A percentile compares a stretch with the other conserved stretches of the same genome.
phyloP scores from a whole-genome alignment of 2,113 vertebrate species.

The Myiozetetes cayanensis region DNA sequence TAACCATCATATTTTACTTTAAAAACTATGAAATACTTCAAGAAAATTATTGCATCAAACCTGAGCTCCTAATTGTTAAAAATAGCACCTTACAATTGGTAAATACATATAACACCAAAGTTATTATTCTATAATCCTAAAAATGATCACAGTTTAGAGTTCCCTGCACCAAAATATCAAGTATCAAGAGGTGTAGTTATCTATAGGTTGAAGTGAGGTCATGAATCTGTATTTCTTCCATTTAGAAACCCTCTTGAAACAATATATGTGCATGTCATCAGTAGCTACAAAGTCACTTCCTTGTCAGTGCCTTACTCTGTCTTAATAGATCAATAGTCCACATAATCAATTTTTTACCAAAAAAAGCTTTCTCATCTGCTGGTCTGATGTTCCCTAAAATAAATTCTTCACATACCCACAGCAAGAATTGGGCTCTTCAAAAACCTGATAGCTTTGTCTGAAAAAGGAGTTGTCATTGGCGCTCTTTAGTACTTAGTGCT shows the following conservation, averaged over 20 bases:
- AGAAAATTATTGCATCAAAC: neutral
- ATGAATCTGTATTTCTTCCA: neutral
- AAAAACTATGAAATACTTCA: neutral
- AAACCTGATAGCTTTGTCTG: neutral
- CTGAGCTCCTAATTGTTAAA: neutral
- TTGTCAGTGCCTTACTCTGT: neutral
- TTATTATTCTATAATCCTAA: neutral
- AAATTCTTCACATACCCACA: neutral
- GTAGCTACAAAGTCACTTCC: neutral
- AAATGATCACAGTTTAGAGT: neutral
- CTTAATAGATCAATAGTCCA: neutral
- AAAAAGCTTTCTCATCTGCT: neutral
- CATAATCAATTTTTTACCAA: accelerated
- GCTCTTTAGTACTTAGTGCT: neutral
- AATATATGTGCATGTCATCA: neutral
- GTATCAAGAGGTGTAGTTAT: neutral
- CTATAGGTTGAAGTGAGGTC: neutral
- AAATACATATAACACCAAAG: neutral
- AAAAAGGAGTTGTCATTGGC: neutral
- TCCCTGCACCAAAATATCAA: neutral
- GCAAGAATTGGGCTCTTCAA: neutral
- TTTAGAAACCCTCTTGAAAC: neutral
- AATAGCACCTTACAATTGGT: neutral
- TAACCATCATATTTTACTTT: neutral
- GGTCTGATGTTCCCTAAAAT: neutral